Evolutionary conservation across 2,797 vertebrate species (phyloP).

Genomic region (Synanceia verrucosa): DNA sequence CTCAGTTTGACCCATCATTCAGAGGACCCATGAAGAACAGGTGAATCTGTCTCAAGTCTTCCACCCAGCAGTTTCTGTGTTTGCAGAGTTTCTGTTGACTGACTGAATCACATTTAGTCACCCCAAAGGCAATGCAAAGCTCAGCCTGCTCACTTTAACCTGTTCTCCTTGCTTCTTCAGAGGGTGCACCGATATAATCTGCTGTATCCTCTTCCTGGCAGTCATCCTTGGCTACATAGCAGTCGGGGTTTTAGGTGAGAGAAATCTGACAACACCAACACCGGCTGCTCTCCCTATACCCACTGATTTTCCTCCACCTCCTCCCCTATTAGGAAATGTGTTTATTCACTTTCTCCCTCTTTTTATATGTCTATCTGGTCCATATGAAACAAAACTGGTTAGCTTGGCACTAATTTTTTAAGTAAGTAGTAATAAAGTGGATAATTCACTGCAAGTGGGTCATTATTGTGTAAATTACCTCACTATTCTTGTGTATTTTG

Average conservation of each 20-base stretch:
- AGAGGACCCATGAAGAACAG: slow-evolving; percentile 87
- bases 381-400: not conserved
- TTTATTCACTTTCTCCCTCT: not conserved
- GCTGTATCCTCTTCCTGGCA: slow-evolving; percentile 86
- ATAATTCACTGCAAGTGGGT: no score
- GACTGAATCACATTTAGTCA: slow-evolving; percentile 8
- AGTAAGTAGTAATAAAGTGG: no score
- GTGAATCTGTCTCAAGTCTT: slow-evolving; percentile 63
- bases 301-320: not conserved
- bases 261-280: not conserved
- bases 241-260: slow-evolving; percentile 89
- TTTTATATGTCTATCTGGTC: not conserved
- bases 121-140: slow-evolving; percentile 10
- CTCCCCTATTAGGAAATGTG: not conserved
- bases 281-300: not conserved
- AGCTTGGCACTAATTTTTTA: not conserved
- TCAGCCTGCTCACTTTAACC: not conserved
- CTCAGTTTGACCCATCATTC: slow-evolving; percentile 83
- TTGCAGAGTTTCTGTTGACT: slow-evolving; percentile 17
- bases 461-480: no score
- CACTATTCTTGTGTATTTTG: no score
- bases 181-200: slow-evolving; percentile 91
- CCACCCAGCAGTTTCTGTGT: not conserved
- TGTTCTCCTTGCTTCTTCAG: slow-evolving; percentile 64
- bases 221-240: slow-evolving; percentile 86